These are phyloP conservation scores for Paguma larvata DNA, from an alignment of 2,797 vertebrate genomes.

Conservation along the genomic window DNA sequence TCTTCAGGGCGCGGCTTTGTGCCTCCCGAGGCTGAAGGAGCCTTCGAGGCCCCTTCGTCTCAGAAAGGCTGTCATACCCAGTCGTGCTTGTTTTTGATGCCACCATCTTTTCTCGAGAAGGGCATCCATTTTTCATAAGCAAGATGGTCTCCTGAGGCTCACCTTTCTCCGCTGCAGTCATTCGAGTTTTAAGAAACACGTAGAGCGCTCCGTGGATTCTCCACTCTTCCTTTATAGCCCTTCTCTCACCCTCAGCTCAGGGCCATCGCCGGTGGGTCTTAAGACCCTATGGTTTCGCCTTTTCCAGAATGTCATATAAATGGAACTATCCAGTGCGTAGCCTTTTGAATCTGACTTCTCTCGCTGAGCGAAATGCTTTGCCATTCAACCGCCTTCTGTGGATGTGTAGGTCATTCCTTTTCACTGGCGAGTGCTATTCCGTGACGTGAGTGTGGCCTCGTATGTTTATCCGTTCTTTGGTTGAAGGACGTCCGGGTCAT, in stretches of 20 bases:
- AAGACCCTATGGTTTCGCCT: neutral
- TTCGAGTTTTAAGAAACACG: neutral
- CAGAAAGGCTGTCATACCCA: neutral
- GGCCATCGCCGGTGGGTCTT: neutral
- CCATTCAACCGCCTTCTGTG: rapidly evolving
- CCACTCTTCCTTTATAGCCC: rapidly evolving
- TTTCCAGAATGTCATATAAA: neutral
- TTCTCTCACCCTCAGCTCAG: neutral
- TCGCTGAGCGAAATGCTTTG: neutral
- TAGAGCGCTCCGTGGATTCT: neutral
- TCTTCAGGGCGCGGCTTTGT: neutral
- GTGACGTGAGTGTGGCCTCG: neutral
- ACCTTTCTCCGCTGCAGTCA: neutral
- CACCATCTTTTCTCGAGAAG: neutral
- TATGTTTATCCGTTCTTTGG: neutral
- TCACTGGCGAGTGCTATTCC: neutral
- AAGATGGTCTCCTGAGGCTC: neutral
- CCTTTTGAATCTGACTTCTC: neutral
- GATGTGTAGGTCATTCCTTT: neutral
- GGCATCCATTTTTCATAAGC: neutral
- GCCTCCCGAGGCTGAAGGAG: neutral
- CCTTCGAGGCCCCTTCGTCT: neutral
- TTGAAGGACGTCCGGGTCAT: neutral
- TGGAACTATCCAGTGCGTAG: neutral
- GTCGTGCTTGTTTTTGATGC: neutral